Evolutionary conservation across 64 coral and sea anemone species (phyloP), one percentile per base, ranked within the genome.

Genomic region (Cladopsammia gracilis): DNA sequence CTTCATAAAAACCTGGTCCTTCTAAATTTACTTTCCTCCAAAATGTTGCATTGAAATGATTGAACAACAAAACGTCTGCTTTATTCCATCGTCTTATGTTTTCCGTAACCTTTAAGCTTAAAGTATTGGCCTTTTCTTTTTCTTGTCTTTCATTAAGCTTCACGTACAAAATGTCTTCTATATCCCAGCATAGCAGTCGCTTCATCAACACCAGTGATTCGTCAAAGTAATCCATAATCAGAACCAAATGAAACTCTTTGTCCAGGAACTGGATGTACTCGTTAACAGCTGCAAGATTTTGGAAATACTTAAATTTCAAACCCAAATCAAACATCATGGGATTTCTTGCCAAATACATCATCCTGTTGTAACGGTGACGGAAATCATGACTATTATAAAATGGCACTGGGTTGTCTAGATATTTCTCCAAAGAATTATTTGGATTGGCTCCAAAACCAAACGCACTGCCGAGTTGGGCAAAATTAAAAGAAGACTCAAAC

Each of bases 211-310:
- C 47, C 22, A 97, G 80, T 10, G 91, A 94, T 61, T 93, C 91
- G 4, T 97, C 95, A 70, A 97, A 97, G 25, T 97, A 89, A 42
- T 97, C 95, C 74, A 89, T 79, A 61, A 97, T 97, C 19, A 97
- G 34, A 23, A 97, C 92, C 14, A 90, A 77, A 48, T 97, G 91
- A 87, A 97, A 97, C 24, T 80, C 84, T 3, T 42, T 23, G 71
- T 97, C 91, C 6, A 97, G 23, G 20, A 22, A 45, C 8, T 86
- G 68, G 6, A 97, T 93, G 66, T 94, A 70, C 1, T 83, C n/a
- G 50, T 73, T 62, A 43, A 97, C 66, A 5, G 58, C 70, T 23
- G 79, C 46, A 12, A 70, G 72, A 53, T 82, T 78, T 25, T 75
- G 43, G 70, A 44, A 87, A 45, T 20, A 57, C 46, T 43, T 11